Evolutionary conservation across 2,888 invertebrate genomes (phyloP), one percentile per base, ranked within the genome.

Genomic region (Matsumyia berberina): DNA sequence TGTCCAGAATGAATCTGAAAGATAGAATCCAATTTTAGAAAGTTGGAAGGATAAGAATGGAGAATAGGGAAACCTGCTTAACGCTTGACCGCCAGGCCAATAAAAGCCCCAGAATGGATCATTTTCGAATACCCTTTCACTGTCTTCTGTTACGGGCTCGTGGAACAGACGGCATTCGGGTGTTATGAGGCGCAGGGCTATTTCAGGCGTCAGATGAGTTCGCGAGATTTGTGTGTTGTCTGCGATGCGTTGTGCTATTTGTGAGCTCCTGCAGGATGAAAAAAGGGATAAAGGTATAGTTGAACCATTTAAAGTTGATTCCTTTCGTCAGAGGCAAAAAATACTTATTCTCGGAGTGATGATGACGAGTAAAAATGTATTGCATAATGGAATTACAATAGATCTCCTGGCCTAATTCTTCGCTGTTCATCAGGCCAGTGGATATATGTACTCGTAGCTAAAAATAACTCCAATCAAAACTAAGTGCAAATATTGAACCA

Each of bases 41-140:
- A 1, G 37, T 42, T 7, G 19, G 11, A 9, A 9, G 6, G 9
- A 2, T 46, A 2, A 1, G 9, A 35, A 7, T 37, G 12, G 6
- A 51, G 5, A 11, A 17, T 39, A 29, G n/a, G 6, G 15, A 24
- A 24, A 87, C 94, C 94, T 94, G 5, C 95, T 93, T 0, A 95
- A 90, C 6, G 94, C 95, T 88, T 96, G 95, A 1, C 95, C 95
- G 0, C 96, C 96, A 0, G 95, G 95, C 95, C 96, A 96, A 89
- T 95, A 96, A 90, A 96, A 95, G 0, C 94, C 95, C 95, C 95
- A 96, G 89, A 94, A 96, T 0, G 95, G 95, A 86, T 96, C 95
- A 29, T 89, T 88, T 72, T 77, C 57, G 77, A 88, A 89, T n/a
- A 87, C 35, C 31, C 66, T 85, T 9, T 82, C 78, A 19, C 51